phyloP scores from a whole-genome alignment of 2,797 vertebrate genomes.

The Scleropages formosus region DNA sequence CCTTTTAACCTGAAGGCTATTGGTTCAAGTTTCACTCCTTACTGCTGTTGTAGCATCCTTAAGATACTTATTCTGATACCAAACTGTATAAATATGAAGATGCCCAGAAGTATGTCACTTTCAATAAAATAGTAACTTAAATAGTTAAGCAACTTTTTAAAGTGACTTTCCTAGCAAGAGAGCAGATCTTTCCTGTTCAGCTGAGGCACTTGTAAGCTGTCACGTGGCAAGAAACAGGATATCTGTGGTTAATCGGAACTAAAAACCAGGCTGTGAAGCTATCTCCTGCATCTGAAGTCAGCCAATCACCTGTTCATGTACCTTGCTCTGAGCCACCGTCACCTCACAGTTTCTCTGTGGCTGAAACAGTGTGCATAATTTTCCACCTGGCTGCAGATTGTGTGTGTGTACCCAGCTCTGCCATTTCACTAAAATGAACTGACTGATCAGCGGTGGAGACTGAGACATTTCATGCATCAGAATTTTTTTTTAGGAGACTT shows the following conservation, averaged over 20 bases:
- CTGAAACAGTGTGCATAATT: conserved; percentile 56
- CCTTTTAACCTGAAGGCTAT: no score
- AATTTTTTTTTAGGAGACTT: conserved; percentile 21
- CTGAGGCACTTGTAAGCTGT: conserved; percentile 45
- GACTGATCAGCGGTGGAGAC: background rate
- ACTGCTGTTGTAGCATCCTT: no score
- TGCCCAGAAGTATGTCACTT: no score
- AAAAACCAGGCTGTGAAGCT: conserved; percentile 63
- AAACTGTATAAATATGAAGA: no score
- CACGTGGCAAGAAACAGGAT: conserved; percentile 73
- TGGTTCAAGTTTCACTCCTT: no score
- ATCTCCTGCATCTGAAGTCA: conserved; percentile 63
- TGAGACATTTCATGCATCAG: background rate
- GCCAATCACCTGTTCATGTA: conserved; percentile 76
- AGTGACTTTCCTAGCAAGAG: background rate
- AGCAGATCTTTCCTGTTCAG: conserved; percentile 23
- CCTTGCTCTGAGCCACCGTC: conserved; percentile 66
- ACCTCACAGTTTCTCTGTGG: conserved; percentile 65
- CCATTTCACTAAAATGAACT: background rate
- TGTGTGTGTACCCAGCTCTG: conserved; percentile 46
- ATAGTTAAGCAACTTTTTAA: conserved; percentile 26
- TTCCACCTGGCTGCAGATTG: conserved; percentile 51
- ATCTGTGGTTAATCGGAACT: conserved; percentile 71
- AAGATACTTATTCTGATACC: no score
- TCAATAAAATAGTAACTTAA: no score